Base-by-base conservation (phyloP, 2,113 vertebrate genomes). In the Saccopteryx bilineata region DNA sequence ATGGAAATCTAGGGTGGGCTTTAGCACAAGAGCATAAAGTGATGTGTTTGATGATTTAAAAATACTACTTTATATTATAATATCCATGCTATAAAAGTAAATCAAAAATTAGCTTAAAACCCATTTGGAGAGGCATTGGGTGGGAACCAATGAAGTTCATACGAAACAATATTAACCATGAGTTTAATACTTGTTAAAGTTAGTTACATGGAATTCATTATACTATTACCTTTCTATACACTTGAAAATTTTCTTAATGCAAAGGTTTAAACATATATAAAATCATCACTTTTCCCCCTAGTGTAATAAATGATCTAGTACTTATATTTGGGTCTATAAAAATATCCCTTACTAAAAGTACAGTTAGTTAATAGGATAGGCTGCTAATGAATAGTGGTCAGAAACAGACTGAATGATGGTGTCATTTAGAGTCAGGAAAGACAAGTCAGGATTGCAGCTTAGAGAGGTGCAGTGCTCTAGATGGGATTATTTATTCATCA, bases 21-120 rank as follows among this genome's bases (percentile, higher is more conserved):
- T 82, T 81, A 92, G 19, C 28, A 82, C 5, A 96, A 65, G 31
- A 86, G 10, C 23, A 48, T 52, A 31, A 72, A 76, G 21, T 92
- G 28, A 69, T 39, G 89, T 48, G 19, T 92, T 65, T 80, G 31
- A 94, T 71, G 12, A 50, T 69, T 88, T 90, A 21, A 90, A 90
- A 76, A 87, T 46, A 69, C 5, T 90, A 17, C 19, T 50, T 1
- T 80, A 46, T 50, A 63, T 18, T 58, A 7, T 87, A 80, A 31
- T 76, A 54, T 46, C 8, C 71, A 10, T 19, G 24, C 21, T 79
- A n/a, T 95, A 89, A 82, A 82, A 76, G 46, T 58, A 68, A 61
- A 66, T 66, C 24, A 85, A 39, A 52, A 85, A 92, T 90, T 83
- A 83, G 2, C 56, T 83, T 63, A 33, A 24, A 68, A 94, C 72